Evolutionary conservation across 1,140 invertebrate genomes (phyloP), one percentile per base, ranked within the genome.

Genomic region (Platorchestia sp.): DNA sequence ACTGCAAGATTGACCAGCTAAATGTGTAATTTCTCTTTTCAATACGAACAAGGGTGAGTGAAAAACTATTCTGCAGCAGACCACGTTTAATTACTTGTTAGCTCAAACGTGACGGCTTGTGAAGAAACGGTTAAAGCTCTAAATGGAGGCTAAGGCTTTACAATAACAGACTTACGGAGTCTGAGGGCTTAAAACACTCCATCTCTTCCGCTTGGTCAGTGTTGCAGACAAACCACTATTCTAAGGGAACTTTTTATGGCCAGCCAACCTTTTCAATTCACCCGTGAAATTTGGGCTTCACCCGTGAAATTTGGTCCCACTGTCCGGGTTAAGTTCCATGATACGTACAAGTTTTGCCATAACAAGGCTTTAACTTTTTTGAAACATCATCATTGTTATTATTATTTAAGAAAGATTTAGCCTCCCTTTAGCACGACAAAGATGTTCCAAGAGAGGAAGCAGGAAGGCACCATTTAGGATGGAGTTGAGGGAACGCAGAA

Each of bases 151-250:
- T 7, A n/a, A 40, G 45, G 91, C 91, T 0, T 19, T 44, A 3
- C 89, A 42, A 36, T 91, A 5, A 27, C 89, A 41, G 1, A 40
- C 45, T 93, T 93, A 47, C 1, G 36, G 59, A 75, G 59, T 36
- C 14, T 75, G 59, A 36, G 59, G 14, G 59, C 59, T 75, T 75
- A 6, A 75, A 75, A 75, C 10, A 93, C 45, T n/a, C 36, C 44
- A 1, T 45, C 6, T 93, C 91, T 93, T 93, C 91, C 91, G 91
- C 91, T 93, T 93, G 91, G 91, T 40, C 91, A 93, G 91, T 93
- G 91, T 93, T 10, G 91, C 91, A 44, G 41, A 90, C 43, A n/a
- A 45, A 45, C 91, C n/a, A 16, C 91, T 40, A 14, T 93, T 45
- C 43, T 45, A 45, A 93, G 36, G 41, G 43, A 45, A 45, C 45